Percentiles rank a stretch among this genome's conserved stretches.
These are phyloP conservation scores for Nasonia vitripennis DNA, from an alignment of 1,140 invertebrate genomes.

Conservation along the genomic window DNA sequence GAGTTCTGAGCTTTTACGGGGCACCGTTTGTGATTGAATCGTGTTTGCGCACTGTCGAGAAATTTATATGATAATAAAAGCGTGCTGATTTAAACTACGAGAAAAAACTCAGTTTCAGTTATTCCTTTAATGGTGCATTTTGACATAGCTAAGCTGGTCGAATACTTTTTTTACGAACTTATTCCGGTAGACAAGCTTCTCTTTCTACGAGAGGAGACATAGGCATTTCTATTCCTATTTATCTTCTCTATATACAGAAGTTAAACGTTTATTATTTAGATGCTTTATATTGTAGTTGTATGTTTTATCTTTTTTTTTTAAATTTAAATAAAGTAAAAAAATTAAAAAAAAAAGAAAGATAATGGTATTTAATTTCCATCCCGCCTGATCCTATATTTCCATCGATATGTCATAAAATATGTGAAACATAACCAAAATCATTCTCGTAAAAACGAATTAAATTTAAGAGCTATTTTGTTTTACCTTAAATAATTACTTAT, in stretches of 20 bases:
- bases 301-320: constrained; percentile 38
- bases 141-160: constrained; percentile 34
- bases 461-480: too few relatives aligned
- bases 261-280: constrained; percentile 47
- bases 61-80: neutral
- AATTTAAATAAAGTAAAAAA: constrained; percentile 46
- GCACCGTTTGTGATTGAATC: constrained; percentile 49
- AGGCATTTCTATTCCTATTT: constrained; percentile 45
- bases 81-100: neutral
- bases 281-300: constrained; percentile 52
- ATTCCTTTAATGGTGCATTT: constrained; percentile 37
- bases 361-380: neutral
- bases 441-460: too few relatives aligned
- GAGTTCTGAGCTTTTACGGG: constrained; percentile 21
- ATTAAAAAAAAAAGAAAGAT: neutral
- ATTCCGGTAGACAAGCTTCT: neutral
- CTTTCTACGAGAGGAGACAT: constrained; percentile 34
- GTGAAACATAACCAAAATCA: too few relatives aligned
- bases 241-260: constrained; percentile 14
- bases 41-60: constrained; percentile 24
- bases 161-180: constrained; percentile 29
- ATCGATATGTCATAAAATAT: too few relatives aligned
- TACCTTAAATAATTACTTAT: too few relatives aligned
- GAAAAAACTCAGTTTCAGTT: constrained; percentile 20
- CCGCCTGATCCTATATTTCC: neutral